Base-by-base conservation (phyloP, 1,140 invertebrate genomes). In the Aphelenchoides fujianensis region DNA sequence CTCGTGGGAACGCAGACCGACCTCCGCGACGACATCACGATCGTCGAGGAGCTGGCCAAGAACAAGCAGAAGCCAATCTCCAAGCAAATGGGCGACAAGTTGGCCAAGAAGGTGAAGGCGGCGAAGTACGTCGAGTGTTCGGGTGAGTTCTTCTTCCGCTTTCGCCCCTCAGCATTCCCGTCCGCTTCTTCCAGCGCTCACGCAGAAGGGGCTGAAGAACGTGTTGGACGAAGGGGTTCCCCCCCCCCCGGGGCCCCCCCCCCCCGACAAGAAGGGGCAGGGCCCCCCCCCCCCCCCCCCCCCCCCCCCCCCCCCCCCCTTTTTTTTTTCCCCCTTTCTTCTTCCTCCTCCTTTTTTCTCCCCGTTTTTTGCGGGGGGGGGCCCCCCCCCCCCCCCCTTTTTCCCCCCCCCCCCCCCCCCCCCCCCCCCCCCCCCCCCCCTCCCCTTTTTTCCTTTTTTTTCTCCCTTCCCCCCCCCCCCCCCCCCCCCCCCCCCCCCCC, bases 81-180 rank as follows among this genome's bases (percentile, higher is more conserved):
- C 9, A 89, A 90, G 71, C 95, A 98, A 85, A 57, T 95, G 95
- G 62, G 82, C n/a, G 95, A 98, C 85, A 97, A 97, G 87, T 87
- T 98, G 76, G 95, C 96, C 19, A 95, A 95, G 85, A 96, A 99
- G 89, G 88, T 99, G 77, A 95, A 95, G 87, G 96, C 97, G 66
- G 96, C 98, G 1, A 98, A 98, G 90, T 99, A 98, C 87, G 96
- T 99, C 2, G 97, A 99, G 87, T 99, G 97, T 95, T 85, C 94
- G 95, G 89, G 92, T 93, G 85, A 84, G 79, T 57, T 67, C 52
- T 36, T 52, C 62, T 66, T 70, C 28, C 27, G 1, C 53, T 37
- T 34, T 2, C 5, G 68, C n/a, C 1, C 53, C 30, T 7, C 2
- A 7, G 68, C n/a, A n/a, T 31, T 7, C 54, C 3, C 28, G 36